Evolutionary conservation across 1,140 invertebrate genomes (phyloP).

Genomic region (Popillia japonica): DNA sequence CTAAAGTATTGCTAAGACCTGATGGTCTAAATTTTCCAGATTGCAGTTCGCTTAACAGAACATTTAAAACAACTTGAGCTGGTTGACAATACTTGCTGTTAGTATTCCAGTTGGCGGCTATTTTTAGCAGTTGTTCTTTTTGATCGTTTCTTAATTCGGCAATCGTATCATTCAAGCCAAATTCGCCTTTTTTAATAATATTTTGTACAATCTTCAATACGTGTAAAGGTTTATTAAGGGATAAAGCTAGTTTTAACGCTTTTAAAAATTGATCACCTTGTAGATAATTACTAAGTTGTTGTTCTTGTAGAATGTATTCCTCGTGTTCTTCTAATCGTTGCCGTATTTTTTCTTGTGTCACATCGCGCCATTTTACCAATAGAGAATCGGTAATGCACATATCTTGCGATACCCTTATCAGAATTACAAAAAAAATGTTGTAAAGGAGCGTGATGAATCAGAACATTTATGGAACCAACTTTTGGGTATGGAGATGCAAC

Average conservation of each 20-base stretch:
- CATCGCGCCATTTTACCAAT: slow-evolving; percentile 85
- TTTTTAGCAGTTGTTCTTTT: slow-evolving; percentile 79
- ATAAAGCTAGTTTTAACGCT: slow-evolving; percentile 83
- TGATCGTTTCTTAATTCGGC: slow-evolving; percentile 75
- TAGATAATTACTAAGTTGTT: slow-evolving; percentile 84
- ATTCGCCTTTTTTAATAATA: slow-evolving; percentile 69
- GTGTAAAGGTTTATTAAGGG: slow-evolving; percentile 81
- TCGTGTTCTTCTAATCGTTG: slow-evolving; percentile 74
- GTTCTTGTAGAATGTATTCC: slow-evolving; percentile 79
- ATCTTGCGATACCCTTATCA: too few species aligned
- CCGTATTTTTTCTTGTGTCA: slow-evolving; percentile 75
- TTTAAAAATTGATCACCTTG: slow-evolving; percentile 79
- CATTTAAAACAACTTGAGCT: slow-evolving; percentile 83
- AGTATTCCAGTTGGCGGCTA: slow-evolving; percentile 86
- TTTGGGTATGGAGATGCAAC: too few species aligned
- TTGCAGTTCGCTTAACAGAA: slow-evolving; percentile 75
- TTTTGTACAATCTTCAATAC: slow-evolving; percentile 84
- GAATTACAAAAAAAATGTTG: too few species aligned
- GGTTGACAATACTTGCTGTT: slow-evolving; percentile 85
- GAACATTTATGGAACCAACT: too few species aligned
- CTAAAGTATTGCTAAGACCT: slow-evolving; percentile 72
- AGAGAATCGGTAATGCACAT: slow-evolving; percentile 89
- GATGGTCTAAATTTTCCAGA: slow-evolving; percentile 70
- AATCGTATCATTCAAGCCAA: slow-evolving; percentile 71
- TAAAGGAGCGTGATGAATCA: too few species aligned